Evolutionary conservation across 2,888 invertebrate genomes (phyloP), one percentile per base, ranked within the genome.

Genomic region (Muscina levida): DNA sequence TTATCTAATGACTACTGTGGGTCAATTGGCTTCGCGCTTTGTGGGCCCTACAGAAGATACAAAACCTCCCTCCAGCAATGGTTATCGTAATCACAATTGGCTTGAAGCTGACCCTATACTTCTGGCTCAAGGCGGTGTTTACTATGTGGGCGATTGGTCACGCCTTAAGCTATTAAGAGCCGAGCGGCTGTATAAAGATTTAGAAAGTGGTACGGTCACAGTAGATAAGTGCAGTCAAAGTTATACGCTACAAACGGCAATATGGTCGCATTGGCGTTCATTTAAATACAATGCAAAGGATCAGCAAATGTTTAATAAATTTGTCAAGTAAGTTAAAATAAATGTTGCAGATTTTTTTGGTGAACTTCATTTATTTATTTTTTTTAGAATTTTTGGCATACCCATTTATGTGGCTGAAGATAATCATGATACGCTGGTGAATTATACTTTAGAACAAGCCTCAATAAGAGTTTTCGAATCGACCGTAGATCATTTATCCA

Each of bases 221-320:
- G 78, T 90, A 3, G 87, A 89, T 19, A 84, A 65, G 1, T 78
- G 82, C 39, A 84, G 59, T 19, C 77, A 77, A 80, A 68, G 78
- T 1, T 85, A 85, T 77, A 85, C 87, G 0, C 73, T 91, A 2
- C 85, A 88, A 44, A 83, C 89, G 31, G 87, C 91, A 1, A 84
- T 91, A 39, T 91, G 91, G 91, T 85, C 88, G 0, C 89, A 90
- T 83, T 90, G 89, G 90, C 87, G 86, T 73, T 85, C 86, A 1
- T 84, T 77, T 57, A 84, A 84, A 51, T 85, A 85, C 15, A 85
- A 86, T 72, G 82, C 85, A 8, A 85, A 77, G 72, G 89, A 90
- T 65, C 85, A 86, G 62, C 82, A 85, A 13, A 84, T 83, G 1
- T 86, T 90, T 39, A 86, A 88, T 72, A 89, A 87, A 56, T 87